phyloP scores from a whole-genome alignment of 2,113 vertebrate genomes.

The Nothobranchius furzeri region DNA sequence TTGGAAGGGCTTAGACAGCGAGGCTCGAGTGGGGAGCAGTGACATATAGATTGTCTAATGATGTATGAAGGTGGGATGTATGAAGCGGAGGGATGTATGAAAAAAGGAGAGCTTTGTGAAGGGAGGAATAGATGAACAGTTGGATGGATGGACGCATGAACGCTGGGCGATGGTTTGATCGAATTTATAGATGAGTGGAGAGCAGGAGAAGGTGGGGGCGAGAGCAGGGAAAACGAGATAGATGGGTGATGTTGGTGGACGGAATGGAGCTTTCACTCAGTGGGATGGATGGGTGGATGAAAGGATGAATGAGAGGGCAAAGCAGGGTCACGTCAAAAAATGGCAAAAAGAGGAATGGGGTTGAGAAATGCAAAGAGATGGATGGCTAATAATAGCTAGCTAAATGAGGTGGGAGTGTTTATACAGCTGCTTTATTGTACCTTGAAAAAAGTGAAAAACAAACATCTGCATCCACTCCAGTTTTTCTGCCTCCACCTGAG shows the following conservation, averaged over 20 bases:
- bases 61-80: conserved; percentile 62
- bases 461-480: conserved; percentile 20
- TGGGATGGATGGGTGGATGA: conserved; percentile 26
- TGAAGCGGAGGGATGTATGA: conserved; percentile 32
- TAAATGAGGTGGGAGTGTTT: conserved; percentile 33
- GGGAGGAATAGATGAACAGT: conserved; percentile 33
- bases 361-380: neutral
- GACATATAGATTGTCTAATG: conserved; percentile 61
- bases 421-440: conserved; percentile 16
- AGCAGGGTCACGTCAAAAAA: conserved; percentile 30
- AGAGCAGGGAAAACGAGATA: conserved; percentile 29
- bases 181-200: conserved; percentile 23
- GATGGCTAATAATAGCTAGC: conserved; percentile 26
- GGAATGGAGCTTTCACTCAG: conserved; percentile 16
- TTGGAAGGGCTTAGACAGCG: conserved; percentile 37
- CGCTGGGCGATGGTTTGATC: conserved; percentile 22
- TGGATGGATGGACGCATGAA: conserved; percentile 42
- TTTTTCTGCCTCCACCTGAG: neutral
- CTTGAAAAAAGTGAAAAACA: neutral
- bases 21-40: conserved; percentile 20
- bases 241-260: conserved; percentile 19
- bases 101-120: conserved; percentile 13
- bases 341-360: conserved; percentile 14
- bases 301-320: conserved; percentile 24
- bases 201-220: conserved; percentile 8